Conservation (phyloP, 2,888 invertebrate genomes). For the Linyphia triangularis region DNA sequence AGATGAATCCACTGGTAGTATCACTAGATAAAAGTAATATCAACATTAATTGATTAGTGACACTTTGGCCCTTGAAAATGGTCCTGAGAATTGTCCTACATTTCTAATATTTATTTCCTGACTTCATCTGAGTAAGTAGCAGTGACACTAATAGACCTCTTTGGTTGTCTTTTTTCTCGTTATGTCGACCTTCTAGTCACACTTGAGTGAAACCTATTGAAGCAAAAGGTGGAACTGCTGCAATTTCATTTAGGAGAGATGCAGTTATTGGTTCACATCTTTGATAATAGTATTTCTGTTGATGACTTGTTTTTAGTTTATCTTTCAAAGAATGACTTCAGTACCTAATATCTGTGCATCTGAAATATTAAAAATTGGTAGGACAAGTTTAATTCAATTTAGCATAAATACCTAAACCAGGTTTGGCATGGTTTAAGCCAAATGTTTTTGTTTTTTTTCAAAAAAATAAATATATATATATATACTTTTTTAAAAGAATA, state of each 20-base stretch:
- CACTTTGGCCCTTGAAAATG: background rate
- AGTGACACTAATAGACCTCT: constrained; percentile 34
- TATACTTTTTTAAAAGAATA: too few relatives aligned
- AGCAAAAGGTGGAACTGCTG: constrained; percentile 37
- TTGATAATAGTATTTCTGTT: background rate
- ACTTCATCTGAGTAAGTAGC: constrained; percentile 24
- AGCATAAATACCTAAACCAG: too few relatives aligned
- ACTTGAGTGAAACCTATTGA: constrained; percentile 40
- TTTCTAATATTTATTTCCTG: background rate
- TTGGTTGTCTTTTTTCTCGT: background rate
- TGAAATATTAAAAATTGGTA: too few relatives aligned
- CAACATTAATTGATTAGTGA: too few relatives aligned
- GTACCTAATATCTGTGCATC: too few relatives aligned
- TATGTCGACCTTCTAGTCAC: constrained; percentile 48
- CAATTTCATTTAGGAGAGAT: background rate
- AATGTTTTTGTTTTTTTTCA: too few relatives aligned
- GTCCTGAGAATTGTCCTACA: constrained; percentile 2
- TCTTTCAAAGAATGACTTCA: too few relatives aligned
- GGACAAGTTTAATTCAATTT: too few relatives aligned
- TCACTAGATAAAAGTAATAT: too few relatives aligned
- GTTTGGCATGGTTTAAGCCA: too few relatives aligned
- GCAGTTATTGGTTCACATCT: background rate
- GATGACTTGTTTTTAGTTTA: constrained; percentile 3
- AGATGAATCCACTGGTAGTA: too few relatives aligned
- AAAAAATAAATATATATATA: too few relatives aligned